Evolutionary conservation across 2,113 vertebrate genomes (phyloP), one percentile per base, ranked within the genome.

Genomic region (Odocoileus virginianus): DNA sequence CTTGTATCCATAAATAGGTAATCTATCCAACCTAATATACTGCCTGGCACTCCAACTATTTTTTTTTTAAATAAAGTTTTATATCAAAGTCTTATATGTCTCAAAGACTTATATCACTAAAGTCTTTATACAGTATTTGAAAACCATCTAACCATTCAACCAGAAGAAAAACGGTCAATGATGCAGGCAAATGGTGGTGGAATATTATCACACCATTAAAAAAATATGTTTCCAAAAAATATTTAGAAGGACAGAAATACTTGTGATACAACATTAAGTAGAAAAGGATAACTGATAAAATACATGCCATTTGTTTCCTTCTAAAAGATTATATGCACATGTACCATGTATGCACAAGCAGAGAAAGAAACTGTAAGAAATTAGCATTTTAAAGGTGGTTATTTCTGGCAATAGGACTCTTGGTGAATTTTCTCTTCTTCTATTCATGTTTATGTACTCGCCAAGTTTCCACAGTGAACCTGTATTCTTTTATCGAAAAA

Each of bases 381-480:
- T 84, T 1, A 89, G 23, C 43, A 61, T 89, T 74, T 71, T 89
- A 96, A 67, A 89, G 57, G 52, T 91, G 33, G 81, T 60, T 95
- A 93, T 71, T 95, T 79, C 61, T 54, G 60, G 16, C 40, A 95
- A 14, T 33, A 91, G 25, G 36, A 97, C 79, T 64, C 30, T 67
- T 92, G 23, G 50, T 85, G 45, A 83, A 36, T 87, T 64, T 94
- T 83, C 45, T 97, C 58, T 95, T 67, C 50, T 93, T 89, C 12
- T 78, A 47, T 27, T 96, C 30, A 84, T 60, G 76, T 87, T 95
- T 89, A 86, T 78, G 6, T 90, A 85, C 87, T 90, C 94, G 60
- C 21, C 64, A 97, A 91, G n/a, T 96, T 87, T 95, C 87, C 92
- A 90, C 45, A 91, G 82, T 74, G 54, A 88, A 91, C 57, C 36